Evolutionary conservation across 2,888 invertebrate genomes (phyloP), one percentile per base, ranked within the genome.

Genomic region (Uloborus plumipes): DNA sequence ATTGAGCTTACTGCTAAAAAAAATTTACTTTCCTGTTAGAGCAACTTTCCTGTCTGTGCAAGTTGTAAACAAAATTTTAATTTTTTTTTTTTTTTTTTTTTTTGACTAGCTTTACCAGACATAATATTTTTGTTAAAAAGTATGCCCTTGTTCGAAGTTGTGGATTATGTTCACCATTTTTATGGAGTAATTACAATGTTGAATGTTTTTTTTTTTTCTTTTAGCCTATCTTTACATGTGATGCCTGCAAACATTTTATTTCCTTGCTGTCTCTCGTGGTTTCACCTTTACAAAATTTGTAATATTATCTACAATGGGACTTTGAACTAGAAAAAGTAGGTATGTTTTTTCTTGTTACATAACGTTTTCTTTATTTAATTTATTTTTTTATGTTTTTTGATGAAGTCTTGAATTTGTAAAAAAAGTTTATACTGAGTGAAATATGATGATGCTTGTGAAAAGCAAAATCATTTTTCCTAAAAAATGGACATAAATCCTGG

Each of bases 291-390:
- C 74, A 74, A 81, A 74, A 81, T 74, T 81, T 81, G 80, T 81
- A 81, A 81, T 73, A 75, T 81, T 81, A 74, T 74, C 74, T 81
- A 81, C 80, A 81, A 81, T 74, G 80, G 74, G 70, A 74, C 69
- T 81, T 81, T 81, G 80, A 81, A 81, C 74, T 81, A 81, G 80
- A 81, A 74, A 39, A 81, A 81, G 80, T 81, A 81, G 80, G 80
- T 81, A 81, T 51, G 80, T 81, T 81, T 80, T 66, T 14, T 58
- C 51, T 70, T 31, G 49, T 11, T 14, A n/a, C 26, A 26, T 61
- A 1, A 18, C 15, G 2, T 49, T 18, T 9, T 47, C 49, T 65
- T n/a, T 0, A n/a, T 15, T 31, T 31, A n/a, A 11, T 39, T n/a
- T 13, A 39, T 31, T 18, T 39, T 16, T n/a, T n/a, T n/a, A 7